phyloP scores from a whole-genome alignment of 2,888 invertebrate genomes.

The Dolichopus griseipennis region DNA sequence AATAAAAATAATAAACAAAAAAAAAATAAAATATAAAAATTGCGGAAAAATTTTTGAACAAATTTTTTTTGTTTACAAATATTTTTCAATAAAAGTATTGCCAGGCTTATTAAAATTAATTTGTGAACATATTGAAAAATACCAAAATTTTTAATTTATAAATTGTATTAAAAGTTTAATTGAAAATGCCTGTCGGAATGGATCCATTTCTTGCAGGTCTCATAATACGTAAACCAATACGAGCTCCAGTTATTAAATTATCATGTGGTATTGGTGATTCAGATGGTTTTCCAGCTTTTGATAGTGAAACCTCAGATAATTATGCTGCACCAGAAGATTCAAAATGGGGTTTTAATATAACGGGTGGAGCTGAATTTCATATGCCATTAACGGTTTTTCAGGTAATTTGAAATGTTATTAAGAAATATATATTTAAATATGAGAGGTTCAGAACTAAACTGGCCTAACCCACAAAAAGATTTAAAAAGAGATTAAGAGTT shows the following conservation, averaged over 20 bases:
- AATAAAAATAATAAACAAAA: too few species aligned
- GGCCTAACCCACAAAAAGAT: too few species aligned
- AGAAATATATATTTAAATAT: too few species aligned
- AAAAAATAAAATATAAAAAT: too few species aligned
- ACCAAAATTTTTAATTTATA: too few species aligned
- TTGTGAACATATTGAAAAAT: too few species aligned
- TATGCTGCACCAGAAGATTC: constrained; percentile 38
- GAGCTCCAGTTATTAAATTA: constrained; percentile 34
- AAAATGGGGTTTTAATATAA: constrained; percentile 44
- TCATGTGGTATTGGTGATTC: constrained; percentile 42
- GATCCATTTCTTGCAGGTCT: background rate
- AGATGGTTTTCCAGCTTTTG: constrained; percentile 41
- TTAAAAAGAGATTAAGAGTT: too few species aligned
- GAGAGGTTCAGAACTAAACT: too few species aligned
- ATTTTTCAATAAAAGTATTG: too few species aligned
- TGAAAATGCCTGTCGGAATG: constrained; percentile 6
- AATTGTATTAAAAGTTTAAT: background rate
- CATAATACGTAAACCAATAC: constrained; percentile 16
- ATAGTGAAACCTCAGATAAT: constrained; percentile 35
- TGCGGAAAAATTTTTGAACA: too few species aligned
- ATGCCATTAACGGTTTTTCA: constrained; percentile 45
- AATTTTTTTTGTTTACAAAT: too few species aligned
- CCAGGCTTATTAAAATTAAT: too few species aligned
- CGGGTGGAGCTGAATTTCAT: constrained; percentile 44
- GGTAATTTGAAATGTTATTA: constrained; percentile 28